Conservation (phyloP, 2,888 invertebrate genomes). For the Papilio protenor region DNA sequence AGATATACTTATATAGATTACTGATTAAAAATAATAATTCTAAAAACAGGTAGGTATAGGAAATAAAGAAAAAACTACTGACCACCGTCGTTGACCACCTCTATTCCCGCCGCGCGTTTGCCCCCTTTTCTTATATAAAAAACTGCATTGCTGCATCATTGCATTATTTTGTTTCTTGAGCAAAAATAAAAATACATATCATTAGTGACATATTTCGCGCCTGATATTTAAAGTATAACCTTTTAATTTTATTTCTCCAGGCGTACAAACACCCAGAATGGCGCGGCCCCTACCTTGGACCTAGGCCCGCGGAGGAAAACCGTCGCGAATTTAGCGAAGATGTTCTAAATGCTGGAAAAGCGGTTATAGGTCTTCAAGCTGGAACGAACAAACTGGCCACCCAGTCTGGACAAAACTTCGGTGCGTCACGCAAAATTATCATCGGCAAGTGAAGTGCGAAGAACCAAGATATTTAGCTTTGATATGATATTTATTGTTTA, state of each 20-base stretch:
- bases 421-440: constrained; percentile 92
- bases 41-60: too few species aligned
- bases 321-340: constrained; percentile 92
- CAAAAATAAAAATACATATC: too few species aligned
- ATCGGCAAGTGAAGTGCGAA: constrained; percentile 86
- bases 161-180: too few species aligned
- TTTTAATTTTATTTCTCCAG: constrained; percentile 60
- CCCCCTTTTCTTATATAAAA: too few species aligned
- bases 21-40: too few species aligned
- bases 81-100: too few species aligned
- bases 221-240: too few species aligned
- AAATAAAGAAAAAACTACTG: too few species aligned
- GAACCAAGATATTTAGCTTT: constrained; percentile 4
- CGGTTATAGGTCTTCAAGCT: constrained; percentile 94
- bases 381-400: constrained; percentile 94
- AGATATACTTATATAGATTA: background rate
- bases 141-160: too few species aligned
- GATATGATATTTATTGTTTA: constrained; percentile 3
- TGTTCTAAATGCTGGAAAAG: constrained; percentile 92
- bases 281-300: constrained; percentile 92
- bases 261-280: constrained; percentile 93
- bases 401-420: constrained; percentile 94
- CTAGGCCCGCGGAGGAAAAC: constrained; percentile 94
- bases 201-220: too few species aligned
- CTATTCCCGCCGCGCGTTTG: too few species aligned